These are phyloP conservation scores for Subanguina moxae DNA, from an alignment of 1,140 invertebrate genomes.

Conservation along the genomic window DNA sequence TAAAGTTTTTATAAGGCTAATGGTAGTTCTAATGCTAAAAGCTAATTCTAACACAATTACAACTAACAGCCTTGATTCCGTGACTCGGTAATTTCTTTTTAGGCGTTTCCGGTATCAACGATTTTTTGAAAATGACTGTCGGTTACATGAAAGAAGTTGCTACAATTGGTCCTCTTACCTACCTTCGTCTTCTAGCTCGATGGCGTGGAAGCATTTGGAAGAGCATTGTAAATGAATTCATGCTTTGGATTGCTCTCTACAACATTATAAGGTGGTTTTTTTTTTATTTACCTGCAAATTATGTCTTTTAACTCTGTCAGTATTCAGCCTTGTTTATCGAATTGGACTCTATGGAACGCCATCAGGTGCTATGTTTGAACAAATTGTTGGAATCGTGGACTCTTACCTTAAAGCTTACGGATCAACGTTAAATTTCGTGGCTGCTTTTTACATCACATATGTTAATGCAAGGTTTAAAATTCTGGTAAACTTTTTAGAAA, in stretches of 20 bases:
- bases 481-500: no score
- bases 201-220: conserved; percentile 10
- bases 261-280: no score
- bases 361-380: conserved; percentile 10
- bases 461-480: background rate
- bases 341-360: background rate
- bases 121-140: background rate
- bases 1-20: no score
- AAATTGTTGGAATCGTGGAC: conserved; percentile 9
- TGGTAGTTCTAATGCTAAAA: no score
- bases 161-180: no score
- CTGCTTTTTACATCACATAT: conserved; percentile 17
- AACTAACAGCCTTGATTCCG: no score
- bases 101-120: no score
- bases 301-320: no score
- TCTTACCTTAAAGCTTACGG: conserved; percentile 12
- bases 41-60: no score
- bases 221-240: background rate
- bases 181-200: background rate
- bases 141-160: conserved; percentile 1
- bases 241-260: background rate
- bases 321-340: conserved; percentile 1
- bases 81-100: no score
- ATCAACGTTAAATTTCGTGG: conserved; percentile 17
- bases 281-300: no score